Base-by-base conservation (phyloP, 2,113 vertebrate genomes). In the Brienomyrus longianalis region DNA sequence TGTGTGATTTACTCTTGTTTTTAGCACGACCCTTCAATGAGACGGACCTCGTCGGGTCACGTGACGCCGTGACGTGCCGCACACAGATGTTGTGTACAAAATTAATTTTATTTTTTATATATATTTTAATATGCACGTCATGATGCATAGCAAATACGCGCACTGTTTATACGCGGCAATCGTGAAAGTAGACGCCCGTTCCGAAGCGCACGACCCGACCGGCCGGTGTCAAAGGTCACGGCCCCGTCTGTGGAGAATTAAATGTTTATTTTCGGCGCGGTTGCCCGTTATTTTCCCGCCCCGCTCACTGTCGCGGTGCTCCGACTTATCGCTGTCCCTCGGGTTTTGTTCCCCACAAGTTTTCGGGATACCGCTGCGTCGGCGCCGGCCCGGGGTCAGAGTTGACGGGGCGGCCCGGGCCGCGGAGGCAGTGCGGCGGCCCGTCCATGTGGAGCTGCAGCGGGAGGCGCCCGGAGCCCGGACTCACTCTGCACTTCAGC, bases 371-470 rank as follows among this genome's bases (percentile, higher is more conserved):
- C 11, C 3, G 85, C n/a, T 8, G 43, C 74, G 51, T 62, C 59
- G 83, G 11, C 15, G 47, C 87, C 31, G 5, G 39, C 86, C 21
- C 47, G 91, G 90, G 94, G 93, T 95, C 94, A 95, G 92, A 93
- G 95, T 95, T 95, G 92, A 95, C 93, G 92, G 91, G 45, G 59
- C 90, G 89, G 90, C 93, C 91, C 92, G 91, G 93, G 93, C 93
- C 90, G 93, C 94, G 93, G 93, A 94, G 91, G 90, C 91, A 94
- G 93, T 92, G 92, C 90, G 91, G 93, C 91, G 91, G 95, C 94
- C 94, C 94, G 94, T 94, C 93, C 96, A 96, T 96, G 96, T 96
- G 96, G 96, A 95, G 94, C 93, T 95, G 93, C 94, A 93, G 94
- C 95, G 94, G 94, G 95, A 95, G 94, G 87, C 93, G 94, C 94